Base-by-base conservation (phyloP, 2,113 vertebrate genomes). In the Leucopsar rothschildi region DNA sequence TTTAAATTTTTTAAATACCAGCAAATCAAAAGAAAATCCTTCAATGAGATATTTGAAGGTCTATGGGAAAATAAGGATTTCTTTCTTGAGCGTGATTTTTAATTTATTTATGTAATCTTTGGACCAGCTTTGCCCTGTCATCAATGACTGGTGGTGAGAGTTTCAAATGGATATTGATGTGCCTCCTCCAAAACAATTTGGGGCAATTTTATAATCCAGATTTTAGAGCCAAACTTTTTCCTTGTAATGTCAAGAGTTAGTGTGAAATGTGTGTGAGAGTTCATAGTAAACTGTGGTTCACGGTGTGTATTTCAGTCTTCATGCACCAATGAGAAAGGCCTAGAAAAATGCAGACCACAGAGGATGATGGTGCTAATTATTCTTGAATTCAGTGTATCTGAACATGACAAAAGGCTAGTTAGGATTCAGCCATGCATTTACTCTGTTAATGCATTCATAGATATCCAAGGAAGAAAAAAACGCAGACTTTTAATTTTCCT, bases 401-500 rank as follows among this genome's bases (percentile, higher is more conserved):
- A 90, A 95, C 47, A 66, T 95, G 95, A 97, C 86, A 96, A 97
- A 98, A 87, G 75, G 61, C 73, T 82, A 86, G 73, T 49, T 88
- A 69, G 93, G 83, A 78, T 89, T 94, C 94, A 96, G 92, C 88
- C 95, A 95, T 57, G 72, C 92, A 81, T 92, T 97, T 86, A 75
- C 70, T 92, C 77, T 89, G 78, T 87, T 93, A 96, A 96, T 78
- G 72, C 87, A 73, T 96, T 97, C 78, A 55, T 77, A 96, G 95
- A 88, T 95, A 86, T 93, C 77, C 78, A 82, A 95, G 77, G 76
- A 72, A 96, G 25, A 45, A 66, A 76, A 89, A 76, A 82, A 10
- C 6, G 18, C 53, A 63, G 49, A 72, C 66, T 97, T 98, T 98
- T 97, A 97, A 97, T 97, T 98, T 97, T 92, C 94, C 76, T 98